Percentiles rank a stretch among this genome's conserved stretches.
These are phyloP conservation scores for Orientallactaga sibirica DNA, from an alignment of 2,797 vertebrate species.

Conservation along the genomic window DNA sequence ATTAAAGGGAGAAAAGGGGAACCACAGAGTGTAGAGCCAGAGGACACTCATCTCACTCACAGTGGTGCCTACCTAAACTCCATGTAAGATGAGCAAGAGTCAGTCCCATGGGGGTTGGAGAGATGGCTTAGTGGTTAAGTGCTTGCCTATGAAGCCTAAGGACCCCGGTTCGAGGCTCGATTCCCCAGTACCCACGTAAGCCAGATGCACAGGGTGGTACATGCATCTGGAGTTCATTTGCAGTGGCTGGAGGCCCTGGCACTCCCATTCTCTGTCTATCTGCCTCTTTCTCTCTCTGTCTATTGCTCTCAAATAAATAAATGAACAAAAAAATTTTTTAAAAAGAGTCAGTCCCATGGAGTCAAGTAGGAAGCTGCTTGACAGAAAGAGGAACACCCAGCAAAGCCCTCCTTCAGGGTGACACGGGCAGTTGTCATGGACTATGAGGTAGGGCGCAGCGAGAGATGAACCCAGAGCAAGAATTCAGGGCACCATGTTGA, in stretches of 20 bases:
- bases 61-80: background rate
- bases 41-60: background rate
- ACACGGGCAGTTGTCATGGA: background rate
- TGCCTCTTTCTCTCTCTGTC: no score
- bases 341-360: background rate
- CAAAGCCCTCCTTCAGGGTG: background rate
- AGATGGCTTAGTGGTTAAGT: no score
- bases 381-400: background rate
- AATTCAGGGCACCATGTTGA: background rate
- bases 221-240: no score
- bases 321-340: no score
- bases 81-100: background rate
- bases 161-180: no score
- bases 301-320: no score
- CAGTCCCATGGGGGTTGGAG: background rate
- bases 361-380: background rate
- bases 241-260: no score
- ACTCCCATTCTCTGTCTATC: no score
- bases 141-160: no score
- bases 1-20: background rate
- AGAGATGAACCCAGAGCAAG: background rate
- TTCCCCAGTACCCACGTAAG: no score
- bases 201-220: no score
- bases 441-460: rapidly evolving
- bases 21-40: background rate